Evolutionary conservation across 1,140 invertebrate species (phyloP).

Genomic region (Holotrichia oblita): DNA sequence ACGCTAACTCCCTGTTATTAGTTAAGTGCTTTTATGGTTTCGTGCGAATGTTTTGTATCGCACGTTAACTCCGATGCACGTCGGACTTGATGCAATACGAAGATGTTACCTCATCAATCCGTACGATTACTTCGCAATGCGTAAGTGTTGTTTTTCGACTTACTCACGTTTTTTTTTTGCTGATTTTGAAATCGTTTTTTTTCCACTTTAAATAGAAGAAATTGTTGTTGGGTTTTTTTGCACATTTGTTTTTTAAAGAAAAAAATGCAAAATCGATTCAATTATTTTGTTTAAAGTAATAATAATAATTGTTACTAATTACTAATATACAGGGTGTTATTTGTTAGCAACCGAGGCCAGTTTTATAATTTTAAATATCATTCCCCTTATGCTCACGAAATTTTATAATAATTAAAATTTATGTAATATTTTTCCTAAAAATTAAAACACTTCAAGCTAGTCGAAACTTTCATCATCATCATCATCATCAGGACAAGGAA

Average conservation of each 20-base stretch:
- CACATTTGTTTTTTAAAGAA: background rate
- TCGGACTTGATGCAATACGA: background rate
- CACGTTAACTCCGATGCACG: background rate
- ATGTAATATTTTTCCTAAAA: too few relatives aligned
- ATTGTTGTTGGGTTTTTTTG: too few relatives aligned
- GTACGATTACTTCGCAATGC: background rate
- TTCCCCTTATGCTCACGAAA: too few relatives aligned
- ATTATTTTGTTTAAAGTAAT: background rate
- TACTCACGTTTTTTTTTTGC: background rate
- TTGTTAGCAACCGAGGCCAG: too few relatives aligned
- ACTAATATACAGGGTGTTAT: too few relatives aligned
- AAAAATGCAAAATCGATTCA: background rate
- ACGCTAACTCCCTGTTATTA: too few relatives aligned
- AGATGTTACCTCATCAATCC: conserved; percentile 12
- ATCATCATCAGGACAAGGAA: too few relatives aligned
- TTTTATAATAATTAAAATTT: too few relatives aligned
- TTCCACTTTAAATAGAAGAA: background rate
- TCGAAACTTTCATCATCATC: too few relatives aligned
- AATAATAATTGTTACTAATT: too few relatives aligned
- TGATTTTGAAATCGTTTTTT: background rate
- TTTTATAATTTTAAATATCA: too few relatives aligned
- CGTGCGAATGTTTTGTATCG: background rate
- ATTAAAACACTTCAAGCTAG: too few relatives aligned
- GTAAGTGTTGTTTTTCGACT: conserved; percentile 10
- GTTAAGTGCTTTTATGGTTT: background rate